Evolutionary conservation across 2,113 vertebrate species (phyloP), one percentile per base, ranked within the genome.

Genomic region (Pipa parva): DNA sequence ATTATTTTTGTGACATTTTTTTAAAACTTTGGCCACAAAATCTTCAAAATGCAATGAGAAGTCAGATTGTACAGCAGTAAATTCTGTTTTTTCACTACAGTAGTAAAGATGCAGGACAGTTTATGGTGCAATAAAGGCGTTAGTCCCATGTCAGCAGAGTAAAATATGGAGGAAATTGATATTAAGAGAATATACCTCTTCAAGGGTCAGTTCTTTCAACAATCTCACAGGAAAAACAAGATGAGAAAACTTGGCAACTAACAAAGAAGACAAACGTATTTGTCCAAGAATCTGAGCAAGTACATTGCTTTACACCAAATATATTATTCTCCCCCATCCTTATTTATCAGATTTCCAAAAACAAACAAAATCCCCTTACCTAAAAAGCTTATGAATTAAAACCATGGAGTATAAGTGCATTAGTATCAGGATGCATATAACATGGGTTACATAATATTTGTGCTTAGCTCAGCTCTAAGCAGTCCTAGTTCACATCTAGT

Each of bases 61-160:
- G 20, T 48, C 66, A 70, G 52, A 65, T 65, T 15, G 39, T 70
- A 61, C 54, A 70, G 54, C 58, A 60, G 66, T 70, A 70, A 70
- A 70, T 70, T 70, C 57, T 52, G 60, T 42, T 61, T 45, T 45
- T 68, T 48, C 20, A 58, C 66, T 61, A 70, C 58, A 61, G 66
- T 61, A 60, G 65, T 70, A 61, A 70, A 60, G 61, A 54, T 61
- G 66, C 48, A 61, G 58, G 49, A 54, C 57, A 70, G 66, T 70
- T 70, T 70, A 70, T 70, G 37, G 66, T 31, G 66, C 66, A 70
- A 70, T 70, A 70, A 70, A 70, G 66, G 66, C 66, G 58, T 70
- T 70, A 60, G 66, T 39, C 27, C 48, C 57, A 61, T 70, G 66
- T 61, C 66, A 70, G 66, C 58, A 54, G 57, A 70, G 61, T 70